These are phyloP conservation scores for Drymodes brunneopygia DNA, from an alignment of 2,113 vertebrate species.

Conservation along the genomic window DNA sequence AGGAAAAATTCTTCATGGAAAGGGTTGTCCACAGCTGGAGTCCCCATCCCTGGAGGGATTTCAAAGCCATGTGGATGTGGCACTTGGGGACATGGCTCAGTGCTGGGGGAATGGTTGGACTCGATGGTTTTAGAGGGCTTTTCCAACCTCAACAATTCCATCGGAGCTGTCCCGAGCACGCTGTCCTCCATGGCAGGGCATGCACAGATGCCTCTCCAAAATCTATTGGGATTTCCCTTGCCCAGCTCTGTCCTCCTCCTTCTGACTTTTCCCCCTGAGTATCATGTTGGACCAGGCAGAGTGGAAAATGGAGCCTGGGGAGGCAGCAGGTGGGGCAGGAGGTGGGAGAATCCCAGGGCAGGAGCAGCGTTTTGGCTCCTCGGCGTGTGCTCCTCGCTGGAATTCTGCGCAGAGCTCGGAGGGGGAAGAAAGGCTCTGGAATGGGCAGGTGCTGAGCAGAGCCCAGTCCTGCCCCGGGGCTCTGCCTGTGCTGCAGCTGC, in stretches of 20 bases:
- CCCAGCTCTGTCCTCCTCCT: not conserved
- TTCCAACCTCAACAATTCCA: not conserved
- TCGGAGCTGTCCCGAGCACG: fast-evolving
- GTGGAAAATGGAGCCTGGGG: not conserved
- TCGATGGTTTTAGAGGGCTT: not conserved
- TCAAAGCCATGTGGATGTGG: not conserved
- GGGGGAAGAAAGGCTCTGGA: not conserved
- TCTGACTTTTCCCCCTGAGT: fast-evolving
- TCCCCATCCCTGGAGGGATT: not conserved
- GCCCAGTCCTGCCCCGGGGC: not conserved
- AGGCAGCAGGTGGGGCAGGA: not conserved
- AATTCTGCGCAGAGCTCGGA: fast-evolving
- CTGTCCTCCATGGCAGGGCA: not conserved
- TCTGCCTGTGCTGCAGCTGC: not conserved
- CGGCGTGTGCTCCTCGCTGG: fast-evolving
- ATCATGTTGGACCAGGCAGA: fast-evolving
- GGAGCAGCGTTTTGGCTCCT: not conserved
- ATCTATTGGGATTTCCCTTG: fast-evolving
- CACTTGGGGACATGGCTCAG: not conserved
- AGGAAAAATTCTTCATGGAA: not conserved
- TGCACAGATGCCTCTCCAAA: fast-evolving
- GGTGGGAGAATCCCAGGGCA: not conserved
- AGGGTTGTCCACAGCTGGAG: not conserved
- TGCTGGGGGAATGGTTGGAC: not conserved
- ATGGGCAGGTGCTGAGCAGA: not conserved